These are phyloP conservation scores for Archegozetes longisetosus DNA, from an alignment of 1,140 invertebrate genomes.

Conservation along the genomic window DNA sequence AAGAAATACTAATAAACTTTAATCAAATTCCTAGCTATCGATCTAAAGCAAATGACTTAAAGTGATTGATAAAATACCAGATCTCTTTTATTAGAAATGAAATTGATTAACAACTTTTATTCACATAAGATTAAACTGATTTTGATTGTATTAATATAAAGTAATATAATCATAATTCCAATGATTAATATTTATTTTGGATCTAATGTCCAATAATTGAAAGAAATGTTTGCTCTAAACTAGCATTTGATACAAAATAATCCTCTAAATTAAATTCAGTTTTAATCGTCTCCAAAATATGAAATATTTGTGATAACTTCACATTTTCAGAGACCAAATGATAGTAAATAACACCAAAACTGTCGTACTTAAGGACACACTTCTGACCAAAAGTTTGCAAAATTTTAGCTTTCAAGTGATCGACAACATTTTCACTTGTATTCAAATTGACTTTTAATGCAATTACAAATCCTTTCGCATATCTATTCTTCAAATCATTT, in stretches of 20 bases:
- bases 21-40: too few species aligned
- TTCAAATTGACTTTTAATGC: constrained; percentile 29
- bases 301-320: not conserved
- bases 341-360: not conserved
- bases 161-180: too few species aligned
- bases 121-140: too few species aligned
- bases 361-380: not conserved
- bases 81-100: too few species aligned
- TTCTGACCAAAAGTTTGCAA: not conserved
- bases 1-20: too few species aligned
- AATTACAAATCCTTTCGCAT: constrained; percentile 44
- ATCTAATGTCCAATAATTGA: too few species aligned
- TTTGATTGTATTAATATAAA: too few species aligned
- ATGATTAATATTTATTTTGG: too few species aligned
- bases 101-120: too few species aligned
- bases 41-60: too few species aligned
- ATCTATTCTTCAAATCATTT: constrained; percentile 46
- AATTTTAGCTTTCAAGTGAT: not conserved
- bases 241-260: not conserved
- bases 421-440: not conserved
- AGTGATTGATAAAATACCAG: too few species aligned
- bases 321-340: not conserved
- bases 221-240: not conserved
- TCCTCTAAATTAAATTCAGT: not conserved
- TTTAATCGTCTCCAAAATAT: not conserved